Evolutionary conservation across 2,888 invertebrate genomes (phyloP).

Genomic region (Eristalis arbustorum): DNA sequence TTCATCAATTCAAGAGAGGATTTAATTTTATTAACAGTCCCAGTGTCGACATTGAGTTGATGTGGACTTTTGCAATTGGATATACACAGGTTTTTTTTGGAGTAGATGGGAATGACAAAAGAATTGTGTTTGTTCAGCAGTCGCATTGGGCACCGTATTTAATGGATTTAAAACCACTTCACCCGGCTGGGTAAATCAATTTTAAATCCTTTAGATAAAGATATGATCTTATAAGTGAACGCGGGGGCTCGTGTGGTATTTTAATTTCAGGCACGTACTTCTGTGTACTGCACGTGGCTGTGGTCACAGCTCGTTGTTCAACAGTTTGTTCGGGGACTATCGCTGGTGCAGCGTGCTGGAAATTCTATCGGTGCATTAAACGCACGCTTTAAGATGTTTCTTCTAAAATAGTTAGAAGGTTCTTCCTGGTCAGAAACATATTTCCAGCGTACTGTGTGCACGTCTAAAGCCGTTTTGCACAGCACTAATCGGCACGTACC

Average conservation of each 20-base stretch:
- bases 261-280: neutral
- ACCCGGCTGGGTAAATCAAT: neutral
- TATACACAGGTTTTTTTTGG: neutral
- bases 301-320: too few species aligned
- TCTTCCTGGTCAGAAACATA: too few species aligned
- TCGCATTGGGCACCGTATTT: neutral
- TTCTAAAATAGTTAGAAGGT: too few species aligned
- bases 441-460: too few species aligned
- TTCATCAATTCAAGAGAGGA: neutral
- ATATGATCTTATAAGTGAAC: neutral
- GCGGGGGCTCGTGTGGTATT: neutral
- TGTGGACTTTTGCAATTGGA: neutral
- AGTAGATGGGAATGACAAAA: neutral
- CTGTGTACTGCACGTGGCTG: too few species aligned
- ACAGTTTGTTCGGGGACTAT: too few species aligned
- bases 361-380: too few species aligned
- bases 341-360: too few species aligned
- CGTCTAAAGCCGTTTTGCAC: too few species aligned
- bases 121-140: neutral
- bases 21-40: neutral
- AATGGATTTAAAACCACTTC: neutral
- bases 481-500: too few species aligned
- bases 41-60: neutral
- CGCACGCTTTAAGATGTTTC: too few species aligned
- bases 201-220: neutral